Evolutionary conservation across 53 echinoderm and acorn worm genomes (phyloP).

Genomic region (Stichopus horrens): DNA sequence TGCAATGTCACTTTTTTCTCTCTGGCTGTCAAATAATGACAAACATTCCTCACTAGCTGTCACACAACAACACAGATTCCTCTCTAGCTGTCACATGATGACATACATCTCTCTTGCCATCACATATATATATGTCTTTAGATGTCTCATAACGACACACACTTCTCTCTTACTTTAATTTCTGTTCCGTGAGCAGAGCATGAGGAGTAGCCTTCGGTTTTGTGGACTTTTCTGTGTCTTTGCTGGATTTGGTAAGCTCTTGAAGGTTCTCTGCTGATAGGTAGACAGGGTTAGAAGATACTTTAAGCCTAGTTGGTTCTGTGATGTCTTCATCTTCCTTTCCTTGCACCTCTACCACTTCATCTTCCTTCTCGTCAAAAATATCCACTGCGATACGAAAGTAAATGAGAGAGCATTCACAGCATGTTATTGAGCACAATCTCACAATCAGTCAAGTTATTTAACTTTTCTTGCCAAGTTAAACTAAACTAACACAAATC

Average conservation of each 20-base stretch:
- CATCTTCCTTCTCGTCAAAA: conserved; percentile 81
- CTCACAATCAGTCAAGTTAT: too few species aligned
- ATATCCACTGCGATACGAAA: conserved; percentile 72
- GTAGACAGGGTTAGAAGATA: conserved; percentile 50
- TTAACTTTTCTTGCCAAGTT: too few species aligned
- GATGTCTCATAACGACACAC: background rate
- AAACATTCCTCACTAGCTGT: too few species aligned
- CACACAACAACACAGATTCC: too few species aligned
- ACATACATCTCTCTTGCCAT: too few species aligned
- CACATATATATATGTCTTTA: too few species aligned
- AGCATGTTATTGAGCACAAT: too few species aligned
- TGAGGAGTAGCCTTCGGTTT: conserved; percentile 60
- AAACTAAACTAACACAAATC: too few species aligned
- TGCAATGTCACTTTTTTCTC: too few species aligned
- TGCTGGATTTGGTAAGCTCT: conserved; percentile 41
- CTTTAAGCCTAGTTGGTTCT: conserved; percentile 7
- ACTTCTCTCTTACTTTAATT: conserved; percentile 68
- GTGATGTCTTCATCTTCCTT: background rate
- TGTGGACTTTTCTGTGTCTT: conserved; percentile 13
- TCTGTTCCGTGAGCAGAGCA: conserved; percentile 86
- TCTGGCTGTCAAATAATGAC: too few species aligned
- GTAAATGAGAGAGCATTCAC: too few species aligned
- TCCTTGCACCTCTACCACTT: conserved; percentile 57
- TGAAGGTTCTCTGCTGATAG: conserved; percentile 90
- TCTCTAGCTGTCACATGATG: too few species aligned